These are phyloP conservation scores for Macrotrachela quadricornifera DNA, from an alignment of 1,140 invertebrate species.

Conservation along the genomic window DNA sequence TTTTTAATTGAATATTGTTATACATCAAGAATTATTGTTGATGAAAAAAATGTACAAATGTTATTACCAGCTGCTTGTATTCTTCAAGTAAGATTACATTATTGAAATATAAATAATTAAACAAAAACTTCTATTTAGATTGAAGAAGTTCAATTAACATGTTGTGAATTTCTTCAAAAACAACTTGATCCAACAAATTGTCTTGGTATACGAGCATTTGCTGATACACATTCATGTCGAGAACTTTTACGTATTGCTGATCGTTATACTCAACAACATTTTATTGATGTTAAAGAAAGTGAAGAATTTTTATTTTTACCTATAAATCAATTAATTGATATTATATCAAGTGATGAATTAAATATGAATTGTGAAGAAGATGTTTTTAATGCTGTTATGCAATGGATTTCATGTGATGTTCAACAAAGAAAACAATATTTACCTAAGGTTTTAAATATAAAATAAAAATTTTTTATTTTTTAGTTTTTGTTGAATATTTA, in stretches of 20 bases:
- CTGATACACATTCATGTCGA: constrained; percentile 86
- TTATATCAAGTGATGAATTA: constrained; percentile 86
- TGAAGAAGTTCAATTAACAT: constrained; percentile 46
- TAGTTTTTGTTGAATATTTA: too few relatives aligned
- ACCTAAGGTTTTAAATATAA: too few relatives aligned
- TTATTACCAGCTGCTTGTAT: constrained; percentile 83
- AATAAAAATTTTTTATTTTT: too few relatives aligned
- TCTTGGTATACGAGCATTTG: constrained; percentile 89
- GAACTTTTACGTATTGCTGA: constrained; percentile 81
- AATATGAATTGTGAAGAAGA: constrained; percentile 91
- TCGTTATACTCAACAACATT: constrained; percentile 93
- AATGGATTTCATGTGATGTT: constrained; percentile 91
- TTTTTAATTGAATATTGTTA: constrained; percentile 93
- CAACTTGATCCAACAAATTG: constrained; percentile 93
- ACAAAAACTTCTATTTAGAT: too few relatives aligned
- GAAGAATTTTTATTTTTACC: constrained; percentile 89
- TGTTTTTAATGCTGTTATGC: constrained; percentile 74
- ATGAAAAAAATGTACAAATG: constrained; percentile 91
- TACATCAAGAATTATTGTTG: constrained; percentile 87
- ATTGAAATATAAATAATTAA: too few relatives aligned
- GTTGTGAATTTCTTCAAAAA: constrained; percentile 88
- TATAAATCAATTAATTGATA: constrained; percentile 78
- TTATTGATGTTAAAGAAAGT: constrained; percentile 85
- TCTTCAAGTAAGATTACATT: constrained; percentile 51
- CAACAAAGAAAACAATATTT: constrained; percentile 68